Conservation (phyloP, 2,797 vertebrate genomes). For the Hypotaenidia okinawae region DNA sequence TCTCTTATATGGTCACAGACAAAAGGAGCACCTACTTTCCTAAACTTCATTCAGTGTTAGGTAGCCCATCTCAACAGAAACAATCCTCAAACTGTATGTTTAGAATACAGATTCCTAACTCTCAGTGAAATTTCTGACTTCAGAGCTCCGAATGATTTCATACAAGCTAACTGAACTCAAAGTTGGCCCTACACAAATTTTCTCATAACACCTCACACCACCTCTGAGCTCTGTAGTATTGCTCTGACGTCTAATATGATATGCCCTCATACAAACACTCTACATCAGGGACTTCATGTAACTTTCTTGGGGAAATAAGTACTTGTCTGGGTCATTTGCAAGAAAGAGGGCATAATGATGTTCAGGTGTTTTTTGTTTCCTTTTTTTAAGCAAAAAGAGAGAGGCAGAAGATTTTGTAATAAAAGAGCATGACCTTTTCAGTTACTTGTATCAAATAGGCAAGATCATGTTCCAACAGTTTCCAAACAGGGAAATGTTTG, state of each 20-base stretch:
- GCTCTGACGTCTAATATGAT: background rate
- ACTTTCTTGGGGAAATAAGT: background rate
- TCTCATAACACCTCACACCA: background rate
- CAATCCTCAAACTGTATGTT: background rate
- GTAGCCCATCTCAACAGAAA: background rate
- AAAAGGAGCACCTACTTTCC: background rate
- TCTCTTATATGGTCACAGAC: background rate
- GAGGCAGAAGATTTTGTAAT: background rate
- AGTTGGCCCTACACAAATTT: background rate
- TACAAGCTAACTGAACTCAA: background rate
- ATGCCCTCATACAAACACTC: background rate
- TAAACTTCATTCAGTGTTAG: background rate
- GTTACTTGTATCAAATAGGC: background rate
- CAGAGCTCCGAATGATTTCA: background rate
- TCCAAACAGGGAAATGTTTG: background rate
- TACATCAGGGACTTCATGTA: background rate
- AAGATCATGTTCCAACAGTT: background rate
- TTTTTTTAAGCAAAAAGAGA: background rate
- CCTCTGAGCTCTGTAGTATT: background rate
- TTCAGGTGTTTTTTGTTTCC: background rate
- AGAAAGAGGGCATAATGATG: background rate
- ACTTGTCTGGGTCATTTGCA: background rate
- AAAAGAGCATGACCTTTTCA: background rate
- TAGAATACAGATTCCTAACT: background rate
- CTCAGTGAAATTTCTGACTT: background rate